Percentiles rank a stretch among this genome's conserved stretches.
Evolutionary conservation across 2,113 vertebrate genomes (phyloP).

Genomic region (Acrocephalus kingi): DNA sequence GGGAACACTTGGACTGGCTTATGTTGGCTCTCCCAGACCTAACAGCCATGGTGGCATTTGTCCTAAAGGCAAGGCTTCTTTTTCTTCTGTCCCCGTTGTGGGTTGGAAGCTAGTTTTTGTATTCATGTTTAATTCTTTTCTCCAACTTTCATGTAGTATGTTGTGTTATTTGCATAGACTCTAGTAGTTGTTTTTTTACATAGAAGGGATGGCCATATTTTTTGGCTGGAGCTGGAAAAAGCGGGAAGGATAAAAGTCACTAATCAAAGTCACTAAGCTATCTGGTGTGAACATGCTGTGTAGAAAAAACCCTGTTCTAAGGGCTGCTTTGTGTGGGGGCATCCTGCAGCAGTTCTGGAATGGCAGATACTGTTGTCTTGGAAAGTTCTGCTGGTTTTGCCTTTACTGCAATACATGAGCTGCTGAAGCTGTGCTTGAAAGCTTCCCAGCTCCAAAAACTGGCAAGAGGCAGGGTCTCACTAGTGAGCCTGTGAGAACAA

Average conservation of each 20-base stretch:
- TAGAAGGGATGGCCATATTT: not conserved
- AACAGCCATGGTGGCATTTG: constrained; percentile 94
- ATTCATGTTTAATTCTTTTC: not conserved
- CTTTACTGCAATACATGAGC: not conserved
- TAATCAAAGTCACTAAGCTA: not conserved
- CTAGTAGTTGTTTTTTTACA: not conserved
- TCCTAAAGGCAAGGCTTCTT: constrained; percentile 83
- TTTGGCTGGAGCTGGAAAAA: not conserved
- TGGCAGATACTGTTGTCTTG: not conserved
- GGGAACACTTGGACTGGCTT: constrained; percentile 94
- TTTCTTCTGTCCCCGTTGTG: not conserved
- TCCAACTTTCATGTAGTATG: not conserved
- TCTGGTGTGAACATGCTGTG: not conserved
- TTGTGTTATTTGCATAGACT: not conserved
- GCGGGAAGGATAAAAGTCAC: not conserved
- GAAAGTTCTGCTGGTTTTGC: not conserved
- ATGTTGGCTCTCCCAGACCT: constrained; percentile 89
- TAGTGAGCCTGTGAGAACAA: not conserved
- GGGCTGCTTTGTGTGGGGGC: not conserved
- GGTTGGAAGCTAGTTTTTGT: not conserved
- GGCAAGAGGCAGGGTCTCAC: not conserved
- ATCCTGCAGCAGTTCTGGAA: not conserved
- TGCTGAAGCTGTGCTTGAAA: not conserved
- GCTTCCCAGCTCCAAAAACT: not conserved
- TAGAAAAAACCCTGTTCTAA: not conserved